Evolutionary conservation across 1,140 invertebrate species (phyloP).

Genomic region (Agraylea sexmaculata): DNA sequence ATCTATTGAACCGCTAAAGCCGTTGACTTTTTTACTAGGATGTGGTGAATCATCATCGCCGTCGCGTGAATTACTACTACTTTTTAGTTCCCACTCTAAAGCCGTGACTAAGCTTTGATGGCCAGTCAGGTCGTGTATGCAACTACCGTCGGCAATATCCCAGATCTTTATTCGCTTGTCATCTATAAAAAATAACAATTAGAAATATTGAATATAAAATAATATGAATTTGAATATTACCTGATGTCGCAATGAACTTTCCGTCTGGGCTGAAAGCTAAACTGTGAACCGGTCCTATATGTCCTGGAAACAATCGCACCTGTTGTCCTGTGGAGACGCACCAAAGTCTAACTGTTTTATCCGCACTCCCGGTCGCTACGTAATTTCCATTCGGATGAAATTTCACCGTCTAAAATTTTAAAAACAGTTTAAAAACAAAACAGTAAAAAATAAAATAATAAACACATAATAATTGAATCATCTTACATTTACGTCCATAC

Average conservation of each 20-base stretch:
- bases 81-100: constrained; percentile 52
- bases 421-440: not conserved
- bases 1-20: constrained; percentile 19
- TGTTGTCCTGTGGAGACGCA: constrained; percentile 46
- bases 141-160: constrained; percentile 42
- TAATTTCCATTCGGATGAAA: constrained; percentile 78
- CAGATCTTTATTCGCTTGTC: constrained; percentile 47
- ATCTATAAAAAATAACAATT: constrained; percentile 30
- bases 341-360: constrained; percentile 69
- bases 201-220: not conserved
- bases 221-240: constrained; percentile 25
- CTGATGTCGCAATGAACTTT: constrained; percentile 65
- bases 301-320: constrained; percentile 69
- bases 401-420: constrained; percentile 48
- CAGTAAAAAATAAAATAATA: not conserved
- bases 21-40: constrained; percentile 9
- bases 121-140: constrained; percentile 59
- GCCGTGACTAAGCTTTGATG: constrained; percentile 65
- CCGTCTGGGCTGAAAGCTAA: constrained; percentile 71
- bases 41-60: constrained; percentile 11
- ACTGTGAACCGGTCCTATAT: constrained; percentile 58
- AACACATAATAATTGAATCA: not conserved
- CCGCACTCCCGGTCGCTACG: constrained; percentile 64
- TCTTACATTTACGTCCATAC: constrained; percentile 67
- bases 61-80: constrained; percentile 28